Percentiles rank a stretch among this genome's conserved stretches.
These are phyloP conservation scores for Heliornis fulica DNA, from an alignment of 2,113 vertebrate genomes.

Conservation along the genomic window DNA sequence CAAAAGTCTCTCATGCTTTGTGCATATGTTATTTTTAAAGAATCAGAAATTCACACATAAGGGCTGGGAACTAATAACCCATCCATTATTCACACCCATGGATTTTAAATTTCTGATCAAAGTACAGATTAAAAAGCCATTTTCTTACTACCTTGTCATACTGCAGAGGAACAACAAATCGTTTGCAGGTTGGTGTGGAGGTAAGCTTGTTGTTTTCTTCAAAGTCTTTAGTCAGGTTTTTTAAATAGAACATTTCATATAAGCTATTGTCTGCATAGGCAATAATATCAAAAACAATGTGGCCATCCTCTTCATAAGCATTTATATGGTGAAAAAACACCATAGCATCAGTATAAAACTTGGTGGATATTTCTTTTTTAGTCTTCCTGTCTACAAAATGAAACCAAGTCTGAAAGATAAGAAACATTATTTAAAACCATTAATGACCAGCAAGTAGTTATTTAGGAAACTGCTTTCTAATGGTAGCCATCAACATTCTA, in stretches of 20 bases:
- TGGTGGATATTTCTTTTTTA: slow-evolving; percentile 76
- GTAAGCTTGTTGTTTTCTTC: slow-evolving; percentile 30
- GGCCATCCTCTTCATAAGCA: slow-evolving; percentile 87
- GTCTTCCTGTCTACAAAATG: slow-evolving; percentile 88
- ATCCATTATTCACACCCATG: neutral
- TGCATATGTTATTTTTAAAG: neutral
- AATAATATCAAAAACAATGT: slow-evolving; percentile 87
- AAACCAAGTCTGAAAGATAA: slow-evolving; percentile 83
- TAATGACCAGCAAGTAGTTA: neutral
- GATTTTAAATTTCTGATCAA: neutral
- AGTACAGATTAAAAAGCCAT: neutral
- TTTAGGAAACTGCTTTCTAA: neutral
- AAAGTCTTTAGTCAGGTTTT: slow-evolving; percentile 69
- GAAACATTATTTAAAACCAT: neutral
- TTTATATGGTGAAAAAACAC: slow-evolving; percentile 91
- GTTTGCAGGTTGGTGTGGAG: slow-evolving; percentile 74
- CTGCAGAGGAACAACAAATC: slow-evolving; percentile 84
- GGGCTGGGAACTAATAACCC: neutral
- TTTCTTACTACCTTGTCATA: slow-evolving; percentile 77
- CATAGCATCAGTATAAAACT: slow-evolving; percentile 81
- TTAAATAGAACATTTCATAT: slow-evolving; percentile 90
- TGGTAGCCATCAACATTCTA: neutral
- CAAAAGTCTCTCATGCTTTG: neutral
- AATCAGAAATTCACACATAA: neutral
- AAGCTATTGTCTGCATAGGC: slow-evolving; percentile 84